Evolutionary conservation across 2,888 invertebrate species (phyloP).

Genomic region (Congeria kusceri): DNA sequence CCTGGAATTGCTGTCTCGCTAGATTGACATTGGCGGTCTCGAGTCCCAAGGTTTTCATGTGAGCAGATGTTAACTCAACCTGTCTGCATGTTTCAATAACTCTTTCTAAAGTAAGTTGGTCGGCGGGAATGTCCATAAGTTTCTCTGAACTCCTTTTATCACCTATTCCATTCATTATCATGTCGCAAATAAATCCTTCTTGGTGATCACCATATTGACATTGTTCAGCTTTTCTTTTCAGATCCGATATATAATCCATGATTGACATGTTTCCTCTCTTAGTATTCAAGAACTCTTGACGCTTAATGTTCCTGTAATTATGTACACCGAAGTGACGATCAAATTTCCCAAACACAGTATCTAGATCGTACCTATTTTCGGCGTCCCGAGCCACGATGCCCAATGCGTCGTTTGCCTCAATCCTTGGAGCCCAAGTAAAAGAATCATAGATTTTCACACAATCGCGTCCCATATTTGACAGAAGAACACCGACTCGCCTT

Average conservation of each 20-base stretch:
- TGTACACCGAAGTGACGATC: conserved; percentile 58
- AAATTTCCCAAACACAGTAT: conserved; percentile 47
- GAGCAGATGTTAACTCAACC: conserved; percentile 38
- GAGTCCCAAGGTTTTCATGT: conserved; percentile 34
- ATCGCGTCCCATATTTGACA: conserved; percentile 47
- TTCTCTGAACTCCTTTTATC: conserved; percentile 46
- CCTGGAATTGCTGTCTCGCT: no score
- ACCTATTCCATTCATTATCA: conserved; percentile 54
- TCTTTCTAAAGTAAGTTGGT: conserved; percentile 30
- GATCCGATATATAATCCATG: conserved; percentile 48
- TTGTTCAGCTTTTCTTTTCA: conserved; percentile 52
- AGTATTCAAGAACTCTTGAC: conserved; percentile 53
- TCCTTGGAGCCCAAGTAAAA: conserved; percentile 36
- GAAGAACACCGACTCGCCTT: conserved; percentile 45
- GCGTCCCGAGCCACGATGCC: conserved; percentile 13
- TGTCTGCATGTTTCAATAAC: conserved; percentile 42
- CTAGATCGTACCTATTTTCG: conserved; percentile 43
- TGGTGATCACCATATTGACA: conserved; percentile 58
- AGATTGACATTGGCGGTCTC: no score
- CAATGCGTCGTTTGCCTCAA: conserved; percentile 28
- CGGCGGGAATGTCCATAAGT: conserved; percentile 46
- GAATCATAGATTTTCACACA: conserved; percentile 52
- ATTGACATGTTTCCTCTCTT: conserved; percentile 35
- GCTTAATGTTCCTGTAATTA: conserved; percentile 52
- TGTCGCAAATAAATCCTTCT: conserved; percentile 52